phyloP scores from a whole-genome alignment of 2,113 vertebrate genomes.

The Myiozetetes cayanensis region DNA sequence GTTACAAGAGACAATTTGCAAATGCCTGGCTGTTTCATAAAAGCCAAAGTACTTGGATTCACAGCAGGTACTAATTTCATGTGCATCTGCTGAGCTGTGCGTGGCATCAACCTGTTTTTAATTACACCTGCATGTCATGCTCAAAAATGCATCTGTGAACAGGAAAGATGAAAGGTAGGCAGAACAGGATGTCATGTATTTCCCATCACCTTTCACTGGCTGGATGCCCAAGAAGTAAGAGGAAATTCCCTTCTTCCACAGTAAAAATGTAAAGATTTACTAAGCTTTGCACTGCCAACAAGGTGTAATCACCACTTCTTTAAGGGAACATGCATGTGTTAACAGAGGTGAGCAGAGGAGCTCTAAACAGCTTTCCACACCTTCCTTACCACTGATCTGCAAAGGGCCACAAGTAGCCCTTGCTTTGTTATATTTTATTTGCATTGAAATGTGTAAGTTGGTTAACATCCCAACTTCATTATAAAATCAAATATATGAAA shows the following conservation, averaged over 20 bases:
- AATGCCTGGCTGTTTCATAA: conserved; percentile 41
- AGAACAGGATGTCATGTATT: conserved; percentile 55
- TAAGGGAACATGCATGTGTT: conserved; percentile 31
- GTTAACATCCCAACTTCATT: not conserved
- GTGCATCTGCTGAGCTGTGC: conserved; percentile 48
- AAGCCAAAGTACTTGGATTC: conserved; percentile 14
- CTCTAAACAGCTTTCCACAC: conserved; percentile 29
- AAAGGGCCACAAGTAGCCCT: not conserved
- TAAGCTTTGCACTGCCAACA: conserved; percentile 39
- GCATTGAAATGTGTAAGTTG: not conserved
- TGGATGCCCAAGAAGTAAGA: conserved; percentile 33
- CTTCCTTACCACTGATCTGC: not conserved
- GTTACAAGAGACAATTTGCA: conserved; percentile 28
- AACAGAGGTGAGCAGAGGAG: conserved; percentile 16
- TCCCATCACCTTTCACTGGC: conserved; percentile 64
- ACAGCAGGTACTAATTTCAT: conserved; percentile 53
- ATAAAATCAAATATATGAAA: not conserved
- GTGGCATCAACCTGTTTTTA: conserved; percentile 53
- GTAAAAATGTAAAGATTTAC: conserved; percentile 50
- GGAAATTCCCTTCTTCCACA: conserved; percentile 51
- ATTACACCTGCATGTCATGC: conserved; percentile 59
- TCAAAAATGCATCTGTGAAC: conserved; percentile 36
- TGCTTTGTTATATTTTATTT: conserved; percentile 8
- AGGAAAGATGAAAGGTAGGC: conserved; percentile 47
- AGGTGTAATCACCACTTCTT: conserved; percentile 45